Base-by-base conservation (phyloP, 2,113 vertebrate genomes). In the Menidia beryllina region DNA sequence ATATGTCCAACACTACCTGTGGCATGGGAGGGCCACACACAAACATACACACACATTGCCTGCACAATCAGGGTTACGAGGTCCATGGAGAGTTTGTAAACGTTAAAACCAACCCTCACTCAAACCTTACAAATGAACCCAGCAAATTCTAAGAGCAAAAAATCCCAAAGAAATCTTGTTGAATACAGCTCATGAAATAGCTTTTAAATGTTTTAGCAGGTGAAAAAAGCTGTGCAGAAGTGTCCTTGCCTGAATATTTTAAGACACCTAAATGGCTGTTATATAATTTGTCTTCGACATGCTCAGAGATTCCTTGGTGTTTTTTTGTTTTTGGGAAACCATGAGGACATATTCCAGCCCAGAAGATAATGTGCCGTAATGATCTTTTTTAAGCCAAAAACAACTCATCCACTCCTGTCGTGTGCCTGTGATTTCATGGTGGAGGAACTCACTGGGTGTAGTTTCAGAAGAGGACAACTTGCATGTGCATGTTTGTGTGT, bases 1-100 rank as follows among this genome's bases (percentile, higher is more conserved):
- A 93, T 91, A 90, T 74, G 64, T 75, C 79, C 69, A 75, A 71
- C 81, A 70, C 86, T 85, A 84, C 81, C 85, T 82, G 81, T 86
- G 76, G 85, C 80, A 85, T 81, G 69, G 20, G 48, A 34, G 26
- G 48, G 47, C 38, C 48, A 55, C 68, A 65, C 62, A 73, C 53
- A 45, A 36, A 72, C 60, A 54, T 62, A 72, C 41, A 67, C 51
- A 77, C 63, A 77, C 55, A 60, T 60, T 39, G 21, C 51, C 71
- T 60, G 61, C 78, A 81, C 83, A 83, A 52, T 63, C 48, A 47
- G 81, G 88, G 88, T 89, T 81, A 86, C 56, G 21, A 89, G 76
- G 85, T 90, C 63, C 86, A 84, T 23, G 14, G 27, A 65, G 64
- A 60, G 49, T 78, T 82, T 80, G 39, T 76, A 77, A 77, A 85